Evolutionary conservation across 2,113 vertebrate species (phyloP).

Genomic region (Genyomyrus donnyi): DNA sequence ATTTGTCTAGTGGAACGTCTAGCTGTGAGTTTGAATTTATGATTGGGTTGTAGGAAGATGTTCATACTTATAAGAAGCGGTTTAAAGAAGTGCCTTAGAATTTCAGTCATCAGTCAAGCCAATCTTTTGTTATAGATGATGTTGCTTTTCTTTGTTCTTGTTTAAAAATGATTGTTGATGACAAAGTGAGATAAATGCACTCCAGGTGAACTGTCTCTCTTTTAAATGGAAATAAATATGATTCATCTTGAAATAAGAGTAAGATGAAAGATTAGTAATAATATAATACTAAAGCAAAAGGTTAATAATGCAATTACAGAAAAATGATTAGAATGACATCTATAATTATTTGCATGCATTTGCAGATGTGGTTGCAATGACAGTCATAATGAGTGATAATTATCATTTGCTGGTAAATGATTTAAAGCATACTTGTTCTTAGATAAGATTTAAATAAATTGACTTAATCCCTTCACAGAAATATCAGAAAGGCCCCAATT

Average conservation of each 20-base stretch:
- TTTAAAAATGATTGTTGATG: neutral
- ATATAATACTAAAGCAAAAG: neutral
- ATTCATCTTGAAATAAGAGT: neutral
- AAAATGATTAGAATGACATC: constrained; percentile 15
- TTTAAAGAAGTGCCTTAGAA: neutral
- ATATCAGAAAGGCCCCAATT: neutral
- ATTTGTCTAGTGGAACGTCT: neutral
- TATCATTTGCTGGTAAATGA: constrained; percentile 14
- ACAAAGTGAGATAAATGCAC: constrained; percentile 10
- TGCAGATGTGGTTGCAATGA: constrained; percentile 7
- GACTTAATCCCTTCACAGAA: constrained; percentile 22
- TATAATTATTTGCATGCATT: constrained; percentile 19
- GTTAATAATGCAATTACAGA: constrained; percentile 6
- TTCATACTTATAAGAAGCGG: neutral
- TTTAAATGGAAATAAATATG: neutral
- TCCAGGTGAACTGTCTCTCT: constrained; percentile 9
- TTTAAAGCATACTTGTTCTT: constrained; percentile 24
- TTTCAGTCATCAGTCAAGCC: neutral
- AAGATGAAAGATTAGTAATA: neutral
- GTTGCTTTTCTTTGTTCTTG: neutral
- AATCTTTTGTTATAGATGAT: constrained; percentile 1
- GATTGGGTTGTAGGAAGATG: neutral
- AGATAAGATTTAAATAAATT: constrained; percentile 31
- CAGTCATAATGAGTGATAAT: neutral
- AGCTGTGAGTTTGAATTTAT: neutral